These are phyloP conservation scores for Drosophila yakuba DNA, from an alignment of 1,140 invertebrate species.

Conservation along the genomic window DNA sequence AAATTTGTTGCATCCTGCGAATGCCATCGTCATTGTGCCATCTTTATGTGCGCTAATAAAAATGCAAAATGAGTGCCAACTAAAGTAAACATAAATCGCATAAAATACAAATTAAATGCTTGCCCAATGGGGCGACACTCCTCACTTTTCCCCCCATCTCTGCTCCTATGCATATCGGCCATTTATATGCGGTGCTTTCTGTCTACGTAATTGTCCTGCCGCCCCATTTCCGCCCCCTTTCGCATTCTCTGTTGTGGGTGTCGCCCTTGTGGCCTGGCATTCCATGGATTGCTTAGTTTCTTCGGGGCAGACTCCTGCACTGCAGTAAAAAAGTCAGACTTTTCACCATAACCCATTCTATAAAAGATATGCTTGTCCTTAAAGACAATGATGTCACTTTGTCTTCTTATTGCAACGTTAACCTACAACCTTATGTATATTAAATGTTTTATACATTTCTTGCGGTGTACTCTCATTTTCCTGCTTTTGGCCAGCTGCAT, in stretches of 20 bases:
- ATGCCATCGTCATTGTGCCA: constrained; percentile 24
- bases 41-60: constrained; percentile 65
- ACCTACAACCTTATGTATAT: too few relatives aligned
- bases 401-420: too few relatives aligned
- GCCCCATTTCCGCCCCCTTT: constrained; percentile 15
- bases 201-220: constrained; percentile 66
- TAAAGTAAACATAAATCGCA: constrained; percentile 77
- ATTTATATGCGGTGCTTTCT: constrained; percentile 59
- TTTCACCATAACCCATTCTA: too few relatives aligned
- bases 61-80: constrained; percentile 67
- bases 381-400: too few relatives aligned
- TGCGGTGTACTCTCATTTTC: neutral
- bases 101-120: constrained; percentile 81
- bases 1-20: constrained; percentile 49
- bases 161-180: constrained; percentile 40
- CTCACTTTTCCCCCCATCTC: constrained; percentile 2
- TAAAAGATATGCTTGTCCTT: too few relatives aligned
- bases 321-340: neutral
- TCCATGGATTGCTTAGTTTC: constrained; percentile 52
- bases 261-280: constrained; percentile 49
- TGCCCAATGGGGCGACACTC: constrained; percentile 49
- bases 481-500: constrained; percentile 44
- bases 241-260: constrained; percentile 40
- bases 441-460: neutral
- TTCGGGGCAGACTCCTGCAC: constrained; percentile 19